Base-by-base conservation (phyloP, 2,797 vertebrate species). In the Chloroceryle amazona region DNA sequence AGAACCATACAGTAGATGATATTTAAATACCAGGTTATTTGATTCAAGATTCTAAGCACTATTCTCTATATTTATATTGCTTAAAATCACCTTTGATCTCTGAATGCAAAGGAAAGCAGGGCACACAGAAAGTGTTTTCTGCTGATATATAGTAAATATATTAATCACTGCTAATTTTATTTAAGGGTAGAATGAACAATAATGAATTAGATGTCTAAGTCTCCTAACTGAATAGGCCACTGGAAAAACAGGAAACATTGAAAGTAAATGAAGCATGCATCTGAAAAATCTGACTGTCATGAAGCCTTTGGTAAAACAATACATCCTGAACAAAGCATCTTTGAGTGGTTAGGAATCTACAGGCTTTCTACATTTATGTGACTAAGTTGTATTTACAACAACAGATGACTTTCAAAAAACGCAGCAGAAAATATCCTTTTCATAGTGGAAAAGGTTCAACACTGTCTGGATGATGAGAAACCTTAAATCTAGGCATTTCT, bases 341-440 rank as follows among this genome's bases (percentile, higher is more conserved):
- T 49, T 23, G 6, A 35, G 31, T 41, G 12, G 9, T 61, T 55
- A 82, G 19, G 5, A 37, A 74, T 58, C 35, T 51, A 44, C 23
- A 70, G 52, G 33, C 6, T 89, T 90, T 51, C 51, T 89, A 37
- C 8, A 35, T 66, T 78, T 70, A 39, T 0, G 1, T 62, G 57
- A 58, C n/a, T 60, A 85, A 60, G 19, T 52, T 78, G 47, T 88
- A 74, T 71, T 85, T 90, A 83, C 90, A 93, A 63, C 47, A 95
- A 92, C 78, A 87, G 31, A 94, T 79, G 11, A 79, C 20, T 79
- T 86, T 71, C 13, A 44, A 86, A 54, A 87, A 75, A 89, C 1
- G 14, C 21, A 74, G 25, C 9, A 74, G 55, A 78, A 90, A 67
- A 71, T 91, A 46, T 17, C 11, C 12, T 75, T 54, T 80, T 18